phyloP scores from a whole-genome alignment of 2,888 invertebrate species.

The Idaea straminata region DNA sequence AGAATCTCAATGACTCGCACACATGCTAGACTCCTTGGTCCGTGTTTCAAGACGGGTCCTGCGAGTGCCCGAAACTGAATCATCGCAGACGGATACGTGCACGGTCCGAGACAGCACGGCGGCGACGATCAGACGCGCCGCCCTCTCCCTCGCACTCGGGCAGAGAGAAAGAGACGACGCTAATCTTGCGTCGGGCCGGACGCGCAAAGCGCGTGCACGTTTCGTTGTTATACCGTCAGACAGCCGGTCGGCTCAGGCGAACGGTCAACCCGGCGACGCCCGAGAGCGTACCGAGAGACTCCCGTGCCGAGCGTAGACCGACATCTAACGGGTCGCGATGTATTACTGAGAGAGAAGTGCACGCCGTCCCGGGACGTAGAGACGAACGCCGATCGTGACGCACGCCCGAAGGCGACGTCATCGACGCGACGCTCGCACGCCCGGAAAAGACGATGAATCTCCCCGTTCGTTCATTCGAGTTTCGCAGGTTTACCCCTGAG shows the following conservation, averaged over 20 bases:
- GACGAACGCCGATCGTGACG: conserved; percentile 64
- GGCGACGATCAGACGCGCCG: no score
- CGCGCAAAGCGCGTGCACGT: conserved; percentile 45
- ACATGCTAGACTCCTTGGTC: conserved; percentile 37
- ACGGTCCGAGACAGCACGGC: conserved; percentile 38
- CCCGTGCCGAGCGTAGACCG: conserved; percentile 56
- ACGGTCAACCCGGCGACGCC: no score
- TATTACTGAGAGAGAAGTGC: conserved; percentile 21
- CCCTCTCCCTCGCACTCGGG: no score
- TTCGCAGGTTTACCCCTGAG: no score
- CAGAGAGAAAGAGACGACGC: no score
- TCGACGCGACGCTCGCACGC: no score
- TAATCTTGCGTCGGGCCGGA: conserved; percentile 43
- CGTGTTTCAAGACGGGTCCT: conserved; percentile 84
- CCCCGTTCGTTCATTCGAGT: no score
- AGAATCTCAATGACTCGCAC: no score
- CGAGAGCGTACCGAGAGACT: no score
- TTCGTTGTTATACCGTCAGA: conserved; percentile 18
- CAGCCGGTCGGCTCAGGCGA: conserved; percentile 17
- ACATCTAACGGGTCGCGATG: conserved; percentile 33
- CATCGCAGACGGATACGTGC: conserved; percentile 53
- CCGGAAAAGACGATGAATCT: no score
- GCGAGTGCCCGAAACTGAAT: conserved; percentile 65
- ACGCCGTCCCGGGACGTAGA: conserved; percentile 42
- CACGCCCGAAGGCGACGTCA: conserved; percentile 56